Conservation (phyloP, 2,113 vertebrate genomes). For the Xiphophorus hellerii region DNA sequence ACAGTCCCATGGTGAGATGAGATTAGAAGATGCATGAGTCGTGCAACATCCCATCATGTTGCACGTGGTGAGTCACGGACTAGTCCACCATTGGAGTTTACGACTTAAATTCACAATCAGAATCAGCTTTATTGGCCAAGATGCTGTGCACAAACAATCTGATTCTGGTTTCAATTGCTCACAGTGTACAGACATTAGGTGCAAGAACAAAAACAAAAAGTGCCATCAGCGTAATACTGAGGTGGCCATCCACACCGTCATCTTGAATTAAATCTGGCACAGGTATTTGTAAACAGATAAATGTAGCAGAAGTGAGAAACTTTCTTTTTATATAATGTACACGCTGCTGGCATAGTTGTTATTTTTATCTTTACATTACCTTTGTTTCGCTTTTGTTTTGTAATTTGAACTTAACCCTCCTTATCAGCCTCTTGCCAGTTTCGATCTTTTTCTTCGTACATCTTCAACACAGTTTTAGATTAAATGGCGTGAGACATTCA, state of each 20-base stretch:
- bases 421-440: not conserved
- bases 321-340: conserved; percentile 1
- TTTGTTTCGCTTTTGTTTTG: conserved; percentile 16
- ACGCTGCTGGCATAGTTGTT: conserved; percentile 16
- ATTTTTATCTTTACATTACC: conserved; percentile 11
- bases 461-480: conserved; percentile 5
- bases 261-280: not conserved
- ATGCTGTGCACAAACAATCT: not conserved
- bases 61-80: conserved; percentile 35
- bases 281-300: not conserved
- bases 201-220: too few relatives aligned
- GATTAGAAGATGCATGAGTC: conserved; percentile 39
- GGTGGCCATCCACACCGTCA: too few relatives aligned
- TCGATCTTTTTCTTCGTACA: conserved; percentile 28
- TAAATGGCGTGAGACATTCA: conserved; percentile 8
- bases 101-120: conserved; percentile 8
- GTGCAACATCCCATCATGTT: conserved; percentile 39
- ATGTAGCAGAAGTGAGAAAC: conserved; percentile 16
- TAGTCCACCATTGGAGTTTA: conserved; percentile 23
- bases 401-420: conserved; percentile 23
- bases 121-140: not conserved
- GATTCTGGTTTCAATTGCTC: not conserved
- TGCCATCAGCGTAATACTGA: too few relatives aligned
- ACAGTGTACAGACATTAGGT: too few relatives aligned
- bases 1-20: conserved; percentile 28